Evolutionary conservation across 2,113 vertebrate genomes (phyloP), one percentile per base, ranked within the genome.

Genomic region (Calypte anna): DNA sequence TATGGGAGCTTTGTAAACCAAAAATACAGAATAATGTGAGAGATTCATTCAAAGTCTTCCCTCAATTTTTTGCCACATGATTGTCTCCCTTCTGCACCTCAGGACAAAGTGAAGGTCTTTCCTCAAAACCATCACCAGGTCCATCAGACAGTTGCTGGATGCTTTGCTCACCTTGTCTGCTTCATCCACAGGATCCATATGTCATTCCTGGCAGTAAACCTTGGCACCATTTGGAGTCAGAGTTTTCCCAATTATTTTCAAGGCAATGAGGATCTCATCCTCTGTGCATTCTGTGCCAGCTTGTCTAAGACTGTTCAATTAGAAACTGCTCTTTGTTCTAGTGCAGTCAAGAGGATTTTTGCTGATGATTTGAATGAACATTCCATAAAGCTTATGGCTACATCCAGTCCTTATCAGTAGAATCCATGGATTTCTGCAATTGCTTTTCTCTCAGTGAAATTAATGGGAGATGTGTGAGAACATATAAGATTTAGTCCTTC

Each of bases 291-390:
- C 82, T 73, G 54, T 72, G 74, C 90, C 14, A 23, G 76, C 91
- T 93, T 86, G 43, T 82, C 91, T 96, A 76, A 93, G 61, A 23
- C 79, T 92, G 83, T 82, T 95, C 82, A 92, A 51, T 96, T 95
- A 94, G 94, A 72, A 91, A 55, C 70, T 46, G 63, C 30, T 96
- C 83, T 96, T 93, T 96, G 92, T 96, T 96, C 91, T 88, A 91
- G 83, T 62, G 9, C 85, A 93, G 74, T 94, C 94, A 75, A 68
- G 74, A 93, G 92, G 73, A 84, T 91, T 92, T 90, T 90, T 96
- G 94, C 92, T 94, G 83, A 8, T 33, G 66, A 73, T 85, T 64
- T 97, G 82, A 85, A 92, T 77, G 87, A 95, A 87, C 63, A 27
- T 75, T 95, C 86, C 70, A 76, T 94, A 95, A 88, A 72, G 80